Percentiles rank a stretch among this genome's conserved stretches.
Conservation (phyloP, 2,113 vertebrate species). For the Burhinus oedicnemus region DNA sequence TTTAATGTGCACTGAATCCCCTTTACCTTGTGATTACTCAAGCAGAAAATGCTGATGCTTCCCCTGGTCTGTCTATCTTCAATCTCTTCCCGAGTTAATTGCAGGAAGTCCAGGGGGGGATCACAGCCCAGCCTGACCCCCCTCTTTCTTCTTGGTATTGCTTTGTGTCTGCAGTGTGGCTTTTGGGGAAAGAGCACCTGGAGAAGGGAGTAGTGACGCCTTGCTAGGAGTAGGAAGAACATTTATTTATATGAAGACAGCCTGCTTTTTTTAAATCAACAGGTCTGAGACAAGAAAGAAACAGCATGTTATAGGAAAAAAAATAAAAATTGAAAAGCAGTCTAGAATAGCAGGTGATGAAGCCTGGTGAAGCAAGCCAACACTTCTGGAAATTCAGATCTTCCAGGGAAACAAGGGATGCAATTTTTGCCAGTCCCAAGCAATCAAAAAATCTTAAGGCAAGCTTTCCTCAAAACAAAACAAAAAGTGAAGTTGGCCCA, state of each 20-base stretch:
- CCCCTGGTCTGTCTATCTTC: constrained; percentile 6
- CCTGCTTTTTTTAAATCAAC: not conserved
- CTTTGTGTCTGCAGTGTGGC: not conserved
- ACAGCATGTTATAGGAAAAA: not conserved
- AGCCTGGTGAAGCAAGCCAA: not conserved
- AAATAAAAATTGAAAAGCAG: not conserved
- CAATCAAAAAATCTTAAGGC: not conserved
- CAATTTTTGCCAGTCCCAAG: not conserved
- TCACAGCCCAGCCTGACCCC: not conserved
- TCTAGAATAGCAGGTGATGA: not conserved
- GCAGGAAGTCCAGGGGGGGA: not conserved
- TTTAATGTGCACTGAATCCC: not conserved
- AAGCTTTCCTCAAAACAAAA: not conserved
- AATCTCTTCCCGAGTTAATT: constrained; percentile 16
- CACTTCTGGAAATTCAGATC: not conserved
- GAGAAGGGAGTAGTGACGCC: not conserved
- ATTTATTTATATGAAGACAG: not conserved
- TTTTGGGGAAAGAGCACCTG: not conserved
- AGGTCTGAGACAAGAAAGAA: not conserved
- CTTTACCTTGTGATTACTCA: not conserved
- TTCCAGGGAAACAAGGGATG: not conserved
- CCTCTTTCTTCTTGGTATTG: not conserved
- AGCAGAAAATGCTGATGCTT: not conserved
- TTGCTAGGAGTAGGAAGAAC: not conserved
- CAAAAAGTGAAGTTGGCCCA: not conserved